phyloP scores from a whole-genome alignment of 2,888 invertebrate genomes.

The Pheosia gnoma region DNA sequence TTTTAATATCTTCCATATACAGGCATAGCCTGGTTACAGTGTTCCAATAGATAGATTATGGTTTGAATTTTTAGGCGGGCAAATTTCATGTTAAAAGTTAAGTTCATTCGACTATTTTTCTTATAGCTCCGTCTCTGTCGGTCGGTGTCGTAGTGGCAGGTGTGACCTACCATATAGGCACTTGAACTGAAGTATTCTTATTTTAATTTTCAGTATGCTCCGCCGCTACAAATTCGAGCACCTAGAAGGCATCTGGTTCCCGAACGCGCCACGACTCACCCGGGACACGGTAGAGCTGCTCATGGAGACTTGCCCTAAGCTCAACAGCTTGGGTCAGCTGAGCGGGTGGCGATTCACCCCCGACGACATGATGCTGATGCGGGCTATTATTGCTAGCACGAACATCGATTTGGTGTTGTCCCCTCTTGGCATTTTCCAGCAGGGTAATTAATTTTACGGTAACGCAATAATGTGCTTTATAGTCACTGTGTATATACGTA shows the following conservation, averaged over 20 bases:
- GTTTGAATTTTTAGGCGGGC: too few relatives aligned
- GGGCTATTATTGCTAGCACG: constrained; percentile 86
- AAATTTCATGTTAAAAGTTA: too few relatives aligned
- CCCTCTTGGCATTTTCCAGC: constrained; percentile 84
- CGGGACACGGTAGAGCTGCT: constrained; percentile 86
- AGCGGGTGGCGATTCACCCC: constrained; percentile 87
- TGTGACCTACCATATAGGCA: too few relatives aligned
- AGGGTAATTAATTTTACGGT: constrained; percentile 49
- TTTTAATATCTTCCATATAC: too few relatives aligned
- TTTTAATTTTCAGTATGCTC: constrained; percentile 81
- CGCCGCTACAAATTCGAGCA: constrained; percentile 85
- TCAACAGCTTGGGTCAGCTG: constrained; percentile 86
- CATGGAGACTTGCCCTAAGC: constrained; percentile 87
- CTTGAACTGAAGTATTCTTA: neutral
- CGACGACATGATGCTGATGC: constrained; percentile 87
- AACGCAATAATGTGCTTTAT: neutral
- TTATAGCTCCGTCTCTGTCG: too few relatives aligned
- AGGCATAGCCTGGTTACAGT: too few relatives aligned
- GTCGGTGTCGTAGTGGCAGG: too few relatives aligned
- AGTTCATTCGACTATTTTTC: too few relatives aligned
- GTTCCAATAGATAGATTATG: too few relatives aligned
- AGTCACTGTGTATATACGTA: too few relatives aligned
- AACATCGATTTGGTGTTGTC: constrained; percentile 87
- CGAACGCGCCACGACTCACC: constrained; percentile 86
- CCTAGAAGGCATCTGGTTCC: constrained; percentile 88